Evolutionary conservation across 2,797 vertebrate species (phyloP).

Genomic region (Forpus xanthops): DNA sequence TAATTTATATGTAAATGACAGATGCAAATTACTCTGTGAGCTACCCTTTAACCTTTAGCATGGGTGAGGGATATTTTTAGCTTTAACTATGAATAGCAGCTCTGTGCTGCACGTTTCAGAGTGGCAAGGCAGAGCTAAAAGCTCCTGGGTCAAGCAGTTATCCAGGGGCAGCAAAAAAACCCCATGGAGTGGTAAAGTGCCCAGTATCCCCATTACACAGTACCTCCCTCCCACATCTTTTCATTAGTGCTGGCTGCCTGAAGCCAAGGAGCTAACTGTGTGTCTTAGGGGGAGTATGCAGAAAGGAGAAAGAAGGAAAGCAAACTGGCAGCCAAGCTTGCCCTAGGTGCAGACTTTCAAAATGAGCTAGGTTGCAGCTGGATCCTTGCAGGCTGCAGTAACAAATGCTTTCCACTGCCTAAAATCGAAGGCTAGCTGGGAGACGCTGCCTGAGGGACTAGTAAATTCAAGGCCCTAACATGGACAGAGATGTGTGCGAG

Average conservation of each 20-base stretch:
- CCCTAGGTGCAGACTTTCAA: not conserved
- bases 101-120: not conserved
- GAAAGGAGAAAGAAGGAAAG: not conserved
- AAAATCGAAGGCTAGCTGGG: not conserved
- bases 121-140: not conserved
- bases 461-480: not conserved
- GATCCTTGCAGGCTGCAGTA: not conserved
- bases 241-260: not conserved
- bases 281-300: not conserved
- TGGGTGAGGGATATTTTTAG: conserved; percentile 43
- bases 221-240: not conserved
- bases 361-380: fast-evolving
- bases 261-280: not conserved
- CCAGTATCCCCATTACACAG: not conserved
- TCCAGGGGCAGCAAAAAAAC: not conserved
- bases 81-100: not conserved
- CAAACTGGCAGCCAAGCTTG: not conserved
- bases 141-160: not conserved
- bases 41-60: conserved; percentile 24
- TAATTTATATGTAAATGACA: conserved; percentile 51
- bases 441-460: not conserved
- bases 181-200: not conserved
- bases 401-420: not conserved
- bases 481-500: not conserved
- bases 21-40: not conserved